Percentiles rank a stretch among this genome's conserved stretches.
These are phyloP conservation scores for Meloidogyne hapla DNA, from an alignment of 1,140 invertebrate genomes.

Conservation along the genomic window DNA sequence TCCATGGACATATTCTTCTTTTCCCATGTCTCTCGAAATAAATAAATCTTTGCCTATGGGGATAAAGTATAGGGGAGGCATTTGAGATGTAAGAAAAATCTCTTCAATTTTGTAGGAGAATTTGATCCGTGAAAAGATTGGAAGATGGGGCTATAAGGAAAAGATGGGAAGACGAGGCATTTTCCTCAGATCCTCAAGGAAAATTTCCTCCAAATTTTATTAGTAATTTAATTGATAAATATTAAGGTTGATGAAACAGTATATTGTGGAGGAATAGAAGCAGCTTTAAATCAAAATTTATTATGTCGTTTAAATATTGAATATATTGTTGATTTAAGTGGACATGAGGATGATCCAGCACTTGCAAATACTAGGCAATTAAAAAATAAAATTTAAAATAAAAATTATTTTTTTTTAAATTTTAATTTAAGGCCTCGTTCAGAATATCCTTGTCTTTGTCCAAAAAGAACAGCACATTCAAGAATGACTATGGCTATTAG, in stretches of 20 bases:
- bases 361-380: slow-evolving; percentile 17
- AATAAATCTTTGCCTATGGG: too few relatives aligned
- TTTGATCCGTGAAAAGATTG: slow-evolving; percentile 16
- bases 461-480: slow-evolving; percentile 49
- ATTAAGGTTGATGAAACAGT: slow-evolving; percentile 47
- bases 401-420: neutral
- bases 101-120: too few relatives aligned
- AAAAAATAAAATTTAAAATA: neutral
- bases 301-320: slow-evolving; percentile 51
- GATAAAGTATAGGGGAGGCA: too few relatives aligned
- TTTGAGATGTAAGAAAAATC: too few relatives aligned
- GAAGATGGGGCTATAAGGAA: too few relatives aligned
- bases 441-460: slow-evolving; percentile 48
- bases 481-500: slow-evolving; percentile 46
- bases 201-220: neutral
- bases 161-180: too few relatives aligned
- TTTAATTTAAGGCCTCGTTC: slow-evolving; percentile 28
- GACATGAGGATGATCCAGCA: slow-evolving; percentile 42
- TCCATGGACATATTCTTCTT: too few relatives aligned
- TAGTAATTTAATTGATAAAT: slow-evolving; percentile 7
- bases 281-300: slow-evolving; percentile 46
- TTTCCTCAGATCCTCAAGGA: neutral
- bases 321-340: slow-evolving; percentile 52
- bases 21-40: too few relatives aligned
- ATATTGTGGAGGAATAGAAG: slow-evolving; percentile 50